Evolutionary conservation across 2,888 invertebrate genomes (phyloP).

Genomic region (Blomia tropicalis): DNA sequence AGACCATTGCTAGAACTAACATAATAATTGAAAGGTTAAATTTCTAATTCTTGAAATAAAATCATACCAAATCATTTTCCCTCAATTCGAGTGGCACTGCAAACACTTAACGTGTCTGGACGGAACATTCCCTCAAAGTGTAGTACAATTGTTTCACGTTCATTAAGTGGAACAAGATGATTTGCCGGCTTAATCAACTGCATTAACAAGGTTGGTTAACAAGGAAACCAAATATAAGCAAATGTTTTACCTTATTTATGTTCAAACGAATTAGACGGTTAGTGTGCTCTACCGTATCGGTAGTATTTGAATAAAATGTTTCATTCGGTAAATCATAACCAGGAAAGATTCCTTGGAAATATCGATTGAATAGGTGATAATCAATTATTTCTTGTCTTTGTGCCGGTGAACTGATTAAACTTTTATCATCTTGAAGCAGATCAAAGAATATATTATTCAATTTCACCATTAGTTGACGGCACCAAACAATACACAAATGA

Average conservation of each 20-base stretch:
- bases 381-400: constrained; percentile 22
- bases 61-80: constrained; percentile 16
- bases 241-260: neutral
- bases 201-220: constrained; percentile 20
- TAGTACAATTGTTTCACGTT: constrained; percentile 26
- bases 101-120: constrained; percentile 6
- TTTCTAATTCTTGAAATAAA: too few species aligned
- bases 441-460: constrained; percentile 65
- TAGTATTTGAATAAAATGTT: neutral
- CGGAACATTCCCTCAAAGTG: constrained; percentile 15
- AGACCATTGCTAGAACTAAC: constrained; percentile 5
- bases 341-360: neutral
- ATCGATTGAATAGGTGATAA: constrained; percentile 24
- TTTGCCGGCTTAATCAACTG: constrained; percentile 27
- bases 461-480: constrained; percentile 62
- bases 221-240: neutral
- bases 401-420: constrained; percentile 35
- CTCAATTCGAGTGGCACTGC: constrained; percentile 1
- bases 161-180: constrained; percentile 26
- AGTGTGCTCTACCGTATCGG: neutral
- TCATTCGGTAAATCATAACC: neutral
- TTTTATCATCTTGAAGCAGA: constrained; percentile 46
- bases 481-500: constrained; percentile 78
- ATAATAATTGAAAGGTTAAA: too few species aligned
- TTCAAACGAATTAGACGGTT: neutral